Conservation (phyloP, 2,888 invertebrate species). For the Meliscaeva auricollis region DNA sequence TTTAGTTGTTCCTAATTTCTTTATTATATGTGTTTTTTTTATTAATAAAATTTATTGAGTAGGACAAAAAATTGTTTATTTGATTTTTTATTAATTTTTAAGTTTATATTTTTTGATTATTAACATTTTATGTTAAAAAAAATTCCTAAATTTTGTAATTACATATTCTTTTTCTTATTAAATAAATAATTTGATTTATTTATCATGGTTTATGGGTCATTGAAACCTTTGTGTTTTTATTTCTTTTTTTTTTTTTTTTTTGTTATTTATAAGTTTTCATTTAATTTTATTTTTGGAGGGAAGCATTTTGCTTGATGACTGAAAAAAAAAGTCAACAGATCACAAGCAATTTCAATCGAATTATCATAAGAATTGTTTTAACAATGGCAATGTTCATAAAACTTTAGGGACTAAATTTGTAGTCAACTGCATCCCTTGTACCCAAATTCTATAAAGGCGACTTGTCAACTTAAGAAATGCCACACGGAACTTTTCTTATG, state of each 20-base stretch:
- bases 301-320: neutral
- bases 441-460: no score
- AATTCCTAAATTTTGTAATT: slow-evolving; percentile 33
- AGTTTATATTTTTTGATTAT: slow-evolving; percentile 27
- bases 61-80: slow-evolving; percentile 15
- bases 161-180: slow-evolving; percentile 21
- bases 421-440: no score
- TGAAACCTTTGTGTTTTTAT: slow-evolving; percentile 2
- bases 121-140: slow-evolving; percentile 20
- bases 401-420: no score
- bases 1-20: slow-evolving; percentile 36
- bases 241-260: neutral
- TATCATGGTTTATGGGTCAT: slow-evolving; percentile 32
- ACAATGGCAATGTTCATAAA: no score
- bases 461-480: no score
- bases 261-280: neutral
- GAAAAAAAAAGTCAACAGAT: no score
- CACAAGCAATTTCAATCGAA: no score
- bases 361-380: no score
- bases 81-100: slow-evolving; percentile 34
- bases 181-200: slow-evolving; percentile 47
- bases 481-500: no score
- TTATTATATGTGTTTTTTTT: slow-evolving; percentile 21
- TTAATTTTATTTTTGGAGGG: neutral
- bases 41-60: slow-evolving; percentile 1